Base-by-base conservation (phyloP, 2,113 vertebrate genomes). In the Saccopteryx leptura region DNA sequence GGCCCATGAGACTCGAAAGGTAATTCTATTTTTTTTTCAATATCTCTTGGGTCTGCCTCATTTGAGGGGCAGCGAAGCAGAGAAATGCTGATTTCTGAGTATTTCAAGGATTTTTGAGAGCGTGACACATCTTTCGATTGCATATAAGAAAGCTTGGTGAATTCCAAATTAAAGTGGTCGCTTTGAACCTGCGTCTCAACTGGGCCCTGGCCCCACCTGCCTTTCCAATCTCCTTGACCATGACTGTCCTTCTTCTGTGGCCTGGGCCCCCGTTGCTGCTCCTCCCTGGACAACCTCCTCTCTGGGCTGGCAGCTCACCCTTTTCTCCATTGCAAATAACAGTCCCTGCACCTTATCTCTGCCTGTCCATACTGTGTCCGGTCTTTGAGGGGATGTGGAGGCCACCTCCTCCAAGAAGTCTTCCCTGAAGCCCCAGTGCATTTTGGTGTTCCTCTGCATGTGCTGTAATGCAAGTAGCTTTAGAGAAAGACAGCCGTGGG, bases 81-180 rank as follows among this genome's bases (percentile, higher is more conserved):
- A 89, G 90, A 80, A 72, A 88, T 50, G 88, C 80, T 93, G 71
- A 74, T 76, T 76, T 69, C 88, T 61, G 60, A 5, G 63, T 87
- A 39, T 66, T 82, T 65, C 39, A 75, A 89, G 90, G 87, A 68
- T 26, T 88, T 91, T 33, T 9, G 23, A 63, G 78, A 79, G 39
- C 48, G 13, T 2, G 39, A 31, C 15, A 8, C 46, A 3, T 54
- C 71, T 90, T 90, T 46, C 28, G 14, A 14, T 0, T 10, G 15
- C 52, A 24, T 15, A 6, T 14, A 69, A 9, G 68, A 72, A 61
- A 54, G 79, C 69, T 61, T 61, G 46, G 61, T 60, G 65, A 33
- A 54, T 48, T 11, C 31, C 66, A 76, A 63, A 18, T 58, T 71
- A 46, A 86, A 54, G 52, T 6, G 9, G 48, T 46, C 4, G 50